phyloP scores from a whole-genome alignment of 2,797 vertebrate species.

The Helicolenus hilgendorfi region DNA sequence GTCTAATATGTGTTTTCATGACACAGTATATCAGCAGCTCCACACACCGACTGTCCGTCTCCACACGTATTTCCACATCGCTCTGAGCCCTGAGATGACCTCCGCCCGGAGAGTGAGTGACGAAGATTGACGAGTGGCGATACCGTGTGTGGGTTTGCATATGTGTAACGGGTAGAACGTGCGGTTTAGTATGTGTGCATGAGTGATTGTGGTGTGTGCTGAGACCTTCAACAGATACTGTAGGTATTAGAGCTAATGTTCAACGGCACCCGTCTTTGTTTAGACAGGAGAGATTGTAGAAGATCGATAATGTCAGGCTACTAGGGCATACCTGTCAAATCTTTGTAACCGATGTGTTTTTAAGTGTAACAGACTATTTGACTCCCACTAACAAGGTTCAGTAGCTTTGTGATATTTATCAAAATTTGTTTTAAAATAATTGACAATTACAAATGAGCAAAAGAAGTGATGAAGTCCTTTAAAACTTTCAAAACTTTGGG shows the following conservation, averaged over 20 bases:
- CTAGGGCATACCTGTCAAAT: neutral
- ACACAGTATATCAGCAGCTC: conserved; percentile 39
- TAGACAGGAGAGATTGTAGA: conserved; percentile 37
- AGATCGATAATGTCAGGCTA: neutral
- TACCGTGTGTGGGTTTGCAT: neutral
- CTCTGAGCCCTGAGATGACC: conserved; percentile 40
- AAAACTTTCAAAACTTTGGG: neutral
- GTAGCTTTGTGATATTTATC: too few relatives aligned
- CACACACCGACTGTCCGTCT: neutral
- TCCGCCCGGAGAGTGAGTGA: conserved; percentile 6
- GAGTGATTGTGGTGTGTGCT: neutral
- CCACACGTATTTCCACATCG: conserved; percentile 17
- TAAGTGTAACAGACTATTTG: neutral
- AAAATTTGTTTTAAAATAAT: fast-evolving
- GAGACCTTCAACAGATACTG: conserved; percentile 14
- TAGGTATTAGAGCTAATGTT: neutral
- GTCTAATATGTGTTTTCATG: neutral
- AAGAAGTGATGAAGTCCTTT: neutral
- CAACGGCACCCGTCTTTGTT: conserved; percentile 31
- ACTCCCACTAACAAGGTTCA: neutral
- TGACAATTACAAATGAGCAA: neutral
- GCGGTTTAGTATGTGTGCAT: neutral
- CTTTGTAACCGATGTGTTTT: neutral
- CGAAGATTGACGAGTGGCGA: conserved; percentile 5
- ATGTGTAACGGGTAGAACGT: neutral